These are phyloP conservation scores for Cuculus canorus DNA, from an alignment of 2,797 vertebrate species.

Conservation along the genomic window DNA sequence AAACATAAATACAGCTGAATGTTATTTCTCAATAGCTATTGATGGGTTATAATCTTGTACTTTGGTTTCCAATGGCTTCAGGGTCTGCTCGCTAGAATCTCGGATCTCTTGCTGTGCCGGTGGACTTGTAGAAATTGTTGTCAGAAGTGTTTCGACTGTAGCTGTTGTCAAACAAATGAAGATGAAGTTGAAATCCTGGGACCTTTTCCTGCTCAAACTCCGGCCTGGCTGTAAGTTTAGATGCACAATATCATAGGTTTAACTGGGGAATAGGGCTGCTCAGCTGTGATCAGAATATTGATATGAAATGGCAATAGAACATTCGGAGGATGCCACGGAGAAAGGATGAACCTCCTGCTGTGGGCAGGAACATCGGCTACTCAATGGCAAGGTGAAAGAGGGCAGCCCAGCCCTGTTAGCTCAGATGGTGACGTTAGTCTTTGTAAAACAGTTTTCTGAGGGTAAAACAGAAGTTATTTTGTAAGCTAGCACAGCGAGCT, in stretches of 20 bases:
- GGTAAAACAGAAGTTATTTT: neutral
- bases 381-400: neutral
- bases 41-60: slow-evolving; percentile 70
- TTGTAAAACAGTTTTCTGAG: neutral
- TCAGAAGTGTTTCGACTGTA: slow-evolving; percentile 86
- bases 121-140: slow-evolving; percentile 87
- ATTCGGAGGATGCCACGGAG: neutral
- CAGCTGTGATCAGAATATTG: neutral
- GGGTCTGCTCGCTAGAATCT: slow-evolving; percentile 86
- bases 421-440: neutral
- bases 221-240: slow-evolving; percentile 88
- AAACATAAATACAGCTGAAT: slow-evolving; percentile 58
- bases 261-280: neutral
- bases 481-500: neutral
- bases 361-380: neutral
- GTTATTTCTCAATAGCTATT: slow-evolving; percentile 35
- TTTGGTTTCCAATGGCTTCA: slow-evolving; percentile 74
- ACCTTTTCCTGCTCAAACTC: slow-evolving; percentile 89
- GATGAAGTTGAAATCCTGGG: slow-evolving; percentile 92
- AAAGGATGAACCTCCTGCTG: neutral
- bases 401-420: neutral
- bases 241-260: neutral
- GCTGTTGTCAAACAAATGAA: slow-evolving; percentile 85
- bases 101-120: slow-evolving; percentile 85
- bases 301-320: rapidly evolving